These are phyloP conservation scores for Samia ricini DNA, from an alignment of 1,140 invertebrate genomes.

Conservation along the genomic window DNA sequence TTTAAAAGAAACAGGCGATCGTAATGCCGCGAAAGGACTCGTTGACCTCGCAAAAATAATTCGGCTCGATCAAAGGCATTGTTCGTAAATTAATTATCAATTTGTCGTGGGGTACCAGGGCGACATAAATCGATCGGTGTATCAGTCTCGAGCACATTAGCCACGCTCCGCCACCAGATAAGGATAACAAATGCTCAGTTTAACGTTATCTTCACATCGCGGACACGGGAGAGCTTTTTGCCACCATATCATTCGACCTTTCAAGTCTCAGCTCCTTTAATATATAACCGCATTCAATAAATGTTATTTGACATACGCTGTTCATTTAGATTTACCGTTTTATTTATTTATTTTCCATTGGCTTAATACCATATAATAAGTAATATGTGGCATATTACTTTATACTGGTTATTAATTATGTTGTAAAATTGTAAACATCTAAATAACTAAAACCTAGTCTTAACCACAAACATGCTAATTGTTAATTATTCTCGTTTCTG, in stretches of 20 bases:
- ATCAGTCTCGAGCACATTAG: constrained; percentile 72
- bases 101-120: constrained; percentile 74
- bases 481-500: not conserved
- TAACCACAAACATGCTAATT: not conserved
- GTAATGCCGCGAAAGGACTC: constrained; percentile 11
- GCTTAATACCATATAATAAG: no score
- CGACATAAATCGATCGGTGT: constrained; percentile 73
- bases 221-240: constrained; percentile 75
- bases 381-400: no score
- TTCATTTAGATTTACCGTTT: not conserved
- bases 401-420: no score
- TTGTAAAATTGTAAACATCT: no score
- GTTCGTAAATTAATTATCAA: constrained; percentile 76
- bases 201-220: constrained; percentile 75
- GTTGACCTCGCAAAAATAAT: constrained; percentile 57
- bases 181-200: constrained; percentile 77
- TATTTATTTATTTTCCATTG: not conserved
- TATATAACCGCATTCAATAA: constrained; percentile 24
- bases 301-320: constrained; percentile 15
- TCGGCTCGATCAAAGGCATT: constrained; percentile 67
- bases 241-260: constrained; percentile 68
- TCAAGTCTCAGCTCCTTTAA: constrained; percentile 20
- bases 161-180: constrained; percentile 70
- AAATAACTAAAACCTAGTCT: not conserved
- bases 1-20: constrained; percentile 8